phyloP scores from a whole-genome alignment of 2,888 invertebrate species.

The Agonum fuliginosum region DNA sequence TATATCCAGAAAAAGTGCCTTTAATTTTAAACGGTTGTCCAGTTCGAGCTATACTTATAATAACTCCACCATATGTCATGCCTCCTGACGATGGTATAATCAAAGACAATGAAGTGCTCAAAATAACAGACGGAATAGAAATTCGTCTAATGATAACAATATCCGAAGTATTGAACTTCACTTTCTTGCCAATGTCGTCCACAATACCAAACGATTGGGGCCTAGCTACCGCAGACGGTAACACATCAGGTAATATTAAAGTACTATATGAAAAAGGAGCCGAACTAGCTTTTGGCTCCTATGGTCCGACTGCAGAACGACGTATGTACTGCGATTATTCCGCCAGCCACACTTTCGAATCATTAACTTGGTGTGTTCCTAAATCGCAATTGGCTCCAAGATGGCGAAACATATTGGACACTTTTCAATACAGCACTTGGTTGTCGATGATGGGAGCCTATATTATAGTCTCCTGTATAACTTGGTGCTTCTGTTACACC shows the following conservation, averaged over 20 bases:
- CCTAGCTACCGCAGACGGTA: constrained; percentile 64
- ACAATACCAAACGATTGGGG: constrained; percentile 64
- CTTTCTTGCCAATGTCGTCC: constrained; percentile 63
- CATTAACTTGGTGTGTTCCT: constrained; percentile 69
- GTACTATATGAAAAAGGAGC: constrained; percentile 65
- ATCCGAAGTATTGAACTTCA: constrained; percentile 65
- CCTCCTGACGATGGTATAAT: constrained; percentile 62
- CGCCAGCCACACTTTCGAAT: constrained; percentile 67
- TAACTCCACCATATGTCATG: constrained; percentile 68
- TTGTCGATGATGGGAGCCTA: constrained; percentile 70
- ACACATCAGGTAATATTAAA: constrained; percentile 65
- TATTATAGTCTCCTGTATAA: constrained; percentile 54
- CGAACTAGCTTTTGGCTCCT: constrained; percentile 68
- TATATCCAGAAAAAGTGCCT: constrained; percentile 67
- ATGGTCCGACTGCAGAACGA: constrained; percentile 66
- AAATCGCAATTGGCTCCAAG: constrained; percentile 65
- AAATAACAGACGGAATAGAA: constrained; percentile 65
- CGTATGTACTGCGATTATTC: constrained; percentile 67
- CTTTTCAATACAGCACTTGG: constrained; percentile 74
- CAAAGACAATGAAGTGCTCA: constrained; percentile 55
- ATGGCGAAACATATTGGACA: constrained; percentile 72
- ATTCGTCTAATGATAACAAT: constrained; percentile 65
- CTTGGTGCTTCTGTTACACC: constrained; percentile 56
- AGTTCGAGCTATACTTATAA: constrained; percentile 66
- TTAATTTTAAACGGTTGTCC: constrained; percentile 67